phyloP scores from a whole-genome alignment of 2,797 vertebrate genomes.

The Tragopan temminckii region DNA sequence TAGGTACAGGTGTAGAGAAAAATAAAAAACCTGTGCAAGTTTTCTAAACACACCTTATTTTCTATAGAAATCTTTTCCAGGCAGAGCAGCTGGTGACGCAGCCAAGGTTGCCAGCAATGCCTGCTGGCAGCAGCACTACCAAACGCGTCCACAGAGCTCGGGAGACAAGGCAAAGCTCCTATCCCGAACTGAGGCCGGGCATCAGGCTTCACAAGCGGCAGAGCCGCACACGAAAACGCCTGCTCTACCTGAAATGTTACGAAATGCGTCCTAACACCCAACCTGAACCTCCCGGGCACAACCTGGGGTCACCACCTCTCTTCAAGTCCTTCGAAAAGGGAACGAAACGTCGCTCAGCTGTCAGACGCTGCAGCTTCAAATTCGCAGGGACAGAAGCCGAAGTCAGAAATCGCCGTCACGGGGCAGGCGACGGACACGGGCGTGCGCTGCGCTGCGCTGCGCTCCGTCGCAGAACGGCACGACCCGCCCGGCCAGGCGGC shows the following conservation, averaged over 20 bases:
- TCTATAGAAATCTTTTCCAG: not conserved
- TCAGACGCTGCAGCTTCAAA: too few relatives aligned
- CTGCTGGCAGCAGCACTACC: not conserved
- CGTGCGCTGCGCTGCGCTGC: too few relatives aligned
- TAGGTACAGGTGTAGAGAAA: not conserved
- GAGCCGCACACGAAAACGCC: not conserved
- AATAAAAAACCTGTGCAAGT: accelerated
- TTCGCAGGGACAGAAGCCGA: not conserved
- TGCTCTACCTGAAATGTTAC: not conserved
- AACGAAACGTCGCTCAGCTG: not conserved
- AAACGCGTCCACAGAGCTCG: not conserved
- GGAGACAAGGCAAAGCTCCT: accelerated
- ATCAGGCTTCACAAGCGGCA: not conserved
- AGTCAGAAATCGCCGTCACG: too few relatives aligned
- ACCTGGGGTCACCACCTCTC: not conserved
- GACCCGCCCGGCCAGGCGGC: too few relatives aligned
- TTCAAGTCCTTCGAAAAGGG: not conserved
- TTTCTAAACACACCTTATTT: not conserved
- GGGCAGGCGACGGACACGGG: too few relatives aligned
- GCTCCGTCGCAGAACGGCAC: too few relatives aligned
- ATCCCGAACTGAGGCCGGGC: not conserved
- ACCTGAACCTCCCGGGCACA: too few relatives aligned
- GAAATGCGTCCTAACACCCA: not conserved
- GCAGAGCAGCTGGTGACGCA: not conserved
- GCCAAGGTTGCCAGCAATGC: not conserved